These are phyloP conservation scores for Schizothorax lantsangensis DNA, from an alignment of 2,797 vertebrate genomes.

Conservation along the genomic window DNA sequence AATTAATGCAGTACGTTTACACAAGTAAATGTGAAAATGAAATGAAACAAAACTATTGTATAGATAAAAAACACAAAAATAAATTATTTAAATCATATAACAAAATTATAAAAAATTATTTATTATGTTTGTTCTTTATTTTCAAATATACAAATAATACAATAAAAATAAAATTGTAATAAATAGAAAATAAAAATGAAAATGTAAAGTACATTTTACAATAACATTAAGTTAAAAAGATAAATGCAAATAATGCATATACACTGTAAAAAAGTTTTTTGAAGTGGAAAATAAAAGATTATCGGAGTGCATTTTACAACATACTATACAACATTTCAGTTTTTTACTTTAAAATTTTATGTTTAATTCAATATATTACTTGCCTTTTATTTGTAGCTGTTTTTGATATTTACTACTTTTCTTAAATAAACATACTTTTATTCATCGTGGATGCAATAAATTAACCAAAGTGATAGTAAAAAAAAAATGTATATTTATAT, in stretches of 20 bases:
- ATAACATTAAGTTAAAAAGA: neutral
- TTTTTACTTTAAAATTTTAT: neutral
- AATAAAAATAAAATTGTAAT: neutral
- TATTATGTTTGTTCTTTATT: neutral
- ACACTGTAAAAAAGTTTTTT: neutral
- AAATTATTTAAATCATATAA: neutral
- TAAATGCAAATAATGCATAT: neutral
- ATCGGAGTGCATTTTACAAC: neutral
- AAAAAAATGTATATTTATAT: neutral
- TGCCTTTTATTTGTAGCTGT: neutral
- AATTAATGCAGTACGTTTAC: neutral
- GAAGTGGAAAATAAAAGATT: neutral
- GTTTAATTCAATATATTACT: neutral
- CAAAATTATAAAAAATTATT: neutral
- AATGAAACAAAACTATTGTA: neutral
- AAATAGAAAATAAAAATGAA: neutral
- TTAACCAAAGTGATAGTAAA: neutral
- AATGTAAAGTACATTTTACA: neutral
- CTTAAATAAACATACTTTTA: neutral
- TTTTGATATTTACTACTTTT: neutral
- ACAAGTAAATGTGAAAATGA: neutral
- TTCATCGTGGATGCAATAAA: neutral
- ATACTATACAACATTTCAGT: neutral
- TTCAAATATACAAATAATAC: neutral
- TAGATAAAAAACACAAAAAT: neutral